Conservation (phyloP, 1,140 invertebrate genomes). For the Sycophila sp. region DNA sequence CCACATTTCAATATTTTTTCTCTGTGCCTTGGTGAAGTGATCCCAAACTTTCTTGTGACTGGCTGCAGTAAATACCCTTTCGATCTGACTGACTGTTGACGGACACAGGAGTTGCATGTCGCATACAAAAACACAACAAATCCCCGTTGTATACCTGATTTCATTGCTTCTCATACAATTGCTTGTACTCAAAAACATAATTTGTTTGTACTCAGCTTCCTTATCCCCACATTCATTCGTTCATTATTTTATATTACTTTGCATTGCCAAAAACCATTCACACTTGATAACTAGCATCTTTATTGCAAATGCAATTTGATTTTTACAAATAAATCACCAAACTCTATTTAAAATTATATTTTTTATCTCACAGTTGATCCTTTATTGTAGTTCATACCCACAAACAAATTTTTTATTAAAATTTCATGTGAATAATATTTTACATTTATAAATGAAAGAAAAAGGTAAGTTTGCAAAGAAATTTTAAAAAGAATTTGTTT, state of each 20-base stretch:
- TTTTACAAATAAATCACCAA: background rate
- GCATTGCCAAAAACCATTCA: slow-evolving; percentile 8
- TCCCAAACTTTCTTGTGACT: slow-evolving; percentile 98
- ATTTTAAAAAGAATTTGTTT: slow-evolving; percentile 15
- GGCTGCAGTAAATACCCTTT: slow-evolving; percentile 92
- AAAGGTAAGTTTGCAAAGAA: no score
- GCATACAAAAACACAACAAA: slow-evolving; percentile 68
- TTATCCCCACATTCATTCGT: background rate
- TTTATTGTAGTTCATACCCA: background rate
- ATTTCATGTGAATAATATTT: background rate
- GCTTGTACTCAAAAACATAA: slow-evolving; percentile 35
- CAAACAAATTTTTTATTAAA: slow-evolving; percentile 16
- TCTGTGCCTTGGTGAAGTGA: slow-evolving; percentile 98
- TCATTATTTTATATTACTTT: slow-evolving; percentile 6
- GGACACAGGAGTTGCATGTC: slow-evolving; percentile 64
- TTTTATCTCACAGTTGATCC: background rate
- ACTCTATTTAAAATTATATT: slow-evolving; percentile 1
- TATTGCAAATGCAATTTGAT: slow-evolving; percentile 3
- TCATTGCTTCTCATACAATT: slow-evolving; percentile 47
- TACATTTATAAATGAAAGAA: background rate
- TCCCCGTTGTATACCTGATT: slow-evolving; percentile 64
- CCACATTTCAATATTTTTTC: slow-evolving; percentile 98
- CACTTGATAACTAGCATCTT: background rate
- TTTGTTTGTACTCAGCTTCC: slow-evolving; percentile 36
- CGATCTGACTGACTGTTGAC: slow-evolving; percentile 94